Evolutionary conservation across 2,113 vertebrate genomes (phyloP).

Genomic region (Erythrolamprus reginae): DNA sequence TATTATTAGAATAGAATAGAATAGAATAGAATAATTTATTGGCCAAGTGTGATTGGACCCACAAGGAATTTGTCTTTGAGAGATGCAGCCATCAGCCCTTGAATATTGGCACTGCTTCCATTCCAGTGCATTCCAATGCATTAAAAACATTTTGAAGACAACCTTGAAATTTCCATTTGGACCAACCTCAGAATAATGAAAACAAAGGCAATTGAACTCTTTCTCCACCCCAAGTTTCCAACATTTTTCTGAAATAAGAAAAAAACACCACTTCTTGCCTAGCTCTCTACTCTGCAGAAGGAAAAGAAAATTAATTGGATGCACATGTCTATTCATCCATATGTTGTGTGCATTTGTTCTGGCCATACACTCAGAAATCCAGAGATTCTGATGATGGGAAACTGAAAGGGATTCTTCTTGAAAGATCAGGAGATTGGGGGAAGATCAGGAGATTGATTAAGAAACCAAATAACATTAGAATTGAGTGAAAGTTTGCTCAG

Average conservation of each 20-base stretch:
- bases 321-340: not conserved
- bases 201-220: not conserved
- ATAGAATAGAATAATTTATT: no score
- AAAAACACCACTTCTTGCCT: not conserved
- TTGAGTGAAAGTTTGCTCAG: not conserved
- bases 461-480: not conserved
- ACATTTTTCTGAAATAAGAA: not conserved
- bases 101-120: not conserved
- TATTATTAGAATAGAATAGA: no score
- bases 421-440: not conserved
- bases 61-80: no score
- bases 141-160: not conserved
- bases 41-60: no score
- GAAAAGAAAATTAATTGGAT: not conserved
- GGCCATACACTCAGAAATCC: not conserved
- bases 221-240: not conserved
- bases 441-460: not conserved
- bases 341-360: not conserved
- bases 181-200: not conserved
- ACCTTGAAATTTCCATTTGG: not conserved
- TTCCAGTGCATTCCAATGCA: not conserved
- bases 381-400: not conserved
- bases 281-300: not conserved
- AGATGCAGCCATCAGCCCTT: not conserved
- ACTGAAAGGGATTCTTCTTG: not conserved